These are phyloP conservation scores for Teleiodes luculella DNA, from an alignment of 2,888 invertebrate genomes.

Conservation along the genomic window DNA sequence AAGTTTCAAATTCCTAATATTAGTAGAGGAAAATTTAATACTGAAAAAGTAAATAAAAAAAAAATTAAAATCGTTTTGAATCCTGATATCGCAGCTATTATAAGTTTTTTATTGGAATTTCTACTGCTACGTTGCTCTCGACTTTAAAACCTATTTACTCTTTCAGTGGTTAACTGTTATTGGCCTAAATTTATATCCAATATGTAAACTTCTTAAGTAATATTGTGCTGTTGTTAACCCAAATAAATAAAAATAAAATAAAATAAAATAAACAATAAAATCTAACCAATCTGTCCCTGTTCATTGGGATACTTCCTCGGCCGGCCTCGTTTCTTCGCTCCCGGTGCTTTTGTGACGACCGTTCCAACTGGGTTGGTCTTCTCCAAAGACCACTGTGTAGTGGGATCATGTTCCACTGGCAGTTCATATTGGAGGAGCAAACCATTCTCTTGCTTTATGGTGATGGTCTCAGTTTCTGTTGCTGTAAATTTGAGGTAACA, in stretches of 20 bases:
- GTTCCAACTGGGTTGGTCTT: conserved; percentile 46
- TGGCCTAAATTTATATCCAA: too few relatives aligned
- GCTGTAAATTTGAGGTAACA: conserved; percentile 27
- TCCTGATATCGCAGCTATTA: too few relatives aligned
- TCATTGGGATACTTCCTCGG: conserved; percentile 73
- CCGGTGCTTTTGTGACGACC: conserved; percentile 65
- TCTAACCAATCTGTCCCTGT: conserved; percentile 65
- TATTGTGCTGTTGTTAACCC: not conserved
- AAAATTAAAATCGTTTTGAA: too few relatives aligned
- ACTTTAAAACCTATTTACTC: too few relatives aligned
- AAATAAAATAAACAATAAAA: too few relatives aligned
- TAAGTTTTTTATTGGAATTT: too few relatives aligned
- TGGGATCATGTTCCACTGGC: conserved; percentile 69
- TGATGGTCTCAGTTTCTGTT: conserved; percentile 67
- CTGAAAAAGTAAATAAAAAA: not conserved
- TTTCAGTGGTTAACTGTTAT: too few relatives aligned
- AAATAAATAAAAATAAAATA: too few relatives aligned
- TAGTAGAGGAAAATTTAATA: not conserved
- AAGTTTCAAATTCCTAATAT: too few relatives aligned
- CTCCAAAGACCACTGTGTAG: conserved; percentile 59
- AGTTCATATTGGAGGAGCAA: conserved; percentile 69
- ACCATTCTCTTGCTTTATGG: conserved; percentile 76
- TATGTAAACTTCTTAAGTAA: too few relatives aligned
- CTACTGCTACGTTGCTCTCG: too few relatives aligned
- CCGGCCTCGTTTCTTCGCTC: conserved; percentile 61